These are phyloP conservation scores for Agonopterix heracliana DNA, from an alignment of 2,888 invertebrate genomes.

Conservation along the genomic window DNA sequence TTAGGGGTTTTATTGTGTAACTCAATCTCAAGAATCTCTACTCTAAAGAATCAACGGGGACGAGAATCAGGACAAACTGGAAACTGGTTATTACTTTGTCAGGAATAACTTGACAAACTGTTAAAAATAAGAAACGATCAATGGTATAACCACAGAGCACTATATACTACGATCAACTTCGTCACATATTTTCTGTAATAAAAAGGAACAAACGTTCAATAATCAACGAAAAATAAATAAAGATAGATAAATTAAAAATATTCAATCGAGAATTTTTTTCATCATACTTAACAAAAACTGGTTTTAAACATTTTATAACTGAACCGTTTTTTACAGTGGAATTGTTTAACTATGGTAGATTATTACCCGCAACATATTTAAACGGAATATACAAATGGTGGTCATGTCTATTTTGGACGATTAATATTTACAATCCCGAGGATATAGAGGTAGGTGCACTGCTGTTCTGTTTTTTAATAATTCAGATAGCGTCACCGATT, in stretches of 20 bases:
- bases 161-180: not conserved
- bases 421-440: slow-evolving; percentile 49
- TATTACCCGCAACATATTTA: slow-evolving; percentile 23
- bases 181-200: not conserved
- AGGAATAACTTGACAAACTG: no score
- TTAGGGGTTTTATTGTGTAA: no score
- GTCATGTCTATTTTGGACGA: slow-evolving; percentile 25
- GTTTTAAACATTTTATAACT: not conserved
- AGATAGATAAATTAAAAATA: not conserved
- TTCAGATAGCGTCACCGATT: not conserved
- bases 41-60: no score
- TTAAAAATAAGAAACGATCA: no score
- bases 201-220: not conserved
- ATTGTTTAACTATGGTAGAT: slow-evolving; percentile 34
- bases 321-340: slow-evolving; percentile 27
- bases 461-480: not conserved
- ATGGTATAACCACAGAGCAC: no score
- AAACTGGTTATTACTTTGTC: no score
- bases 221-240: not conserved
- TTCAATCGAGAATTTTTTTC: not conserved
- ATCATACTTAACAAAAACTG: not conserved
- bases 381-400: slow-evolving; percentile 40
- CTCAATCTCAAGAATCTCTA: no score
- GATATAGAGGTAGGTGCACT: slow-evolving; percentile 42
- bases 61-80: no score